Base-by-base conservation (phyloP, 2,113 vertebrate species). In the Coptodon rendalli region DNA sequence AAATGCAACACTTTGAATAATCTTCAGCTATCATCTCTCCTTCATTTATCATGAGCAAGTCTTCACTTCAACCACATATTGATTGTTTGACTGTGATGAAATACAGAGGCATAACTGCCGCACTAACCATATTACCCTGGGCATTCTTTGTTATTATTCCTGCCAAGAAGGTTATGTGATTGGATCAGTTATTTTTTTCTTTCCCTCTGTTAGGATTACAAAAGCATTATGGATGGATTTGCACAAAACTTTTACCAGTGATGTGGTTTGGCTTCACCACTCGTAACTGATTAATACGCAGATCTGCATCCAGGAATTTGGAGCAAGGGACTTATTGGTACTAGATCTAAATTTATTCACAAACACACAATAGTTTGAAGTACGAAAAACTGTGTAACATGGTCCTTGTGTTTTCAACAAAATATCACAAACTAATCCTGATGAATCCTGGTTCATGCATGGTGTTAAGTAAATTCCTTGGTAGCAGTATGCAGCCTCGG, bases 1-100 rank as follows among this genome's bases (percentile, higher is more conserved):
- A 63, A 63, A 63, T 36, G 9, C 31, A 66, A 66, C 61, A 66
- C 9, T 66, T 66, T 66, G 61, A 66, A 36, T 66, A 17, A 66
- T 36, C 31, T 66, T 66, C 10, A 36, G 59, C n/a, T 63, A 63
- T 63, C 31, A n/a, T 63, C 17, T 63, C 31, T 36, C 17, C 0
- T 63, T 63, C 59, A 63, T 61, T 61, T 34, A 6, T 63, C 31
- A 36, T 11, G 29, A 63, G 19, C 59, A 71, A 71, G 36, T 71
- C 36, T 40, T 24, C 36, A 43, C 36, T 71, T 68, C n/a, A 68
- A 38, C 36, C 63, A 24, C 36, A 40, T 40, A 14, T 24, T 68
- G 36, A 68, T 68, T 40, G n/a, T 40, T 40, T 40, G 63, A 68
- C 61, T 38, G 61, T 38, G 61, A 38, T 68, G 61, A n/a, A 38